Percentiles rank a stretch among this genome's conserved stretches.
These are phyloP conservation scores for Bathynomus jamesi DNA, from an alignment of 1,140 invertebrate genomes.

Conservation along the genomic window DNA sequence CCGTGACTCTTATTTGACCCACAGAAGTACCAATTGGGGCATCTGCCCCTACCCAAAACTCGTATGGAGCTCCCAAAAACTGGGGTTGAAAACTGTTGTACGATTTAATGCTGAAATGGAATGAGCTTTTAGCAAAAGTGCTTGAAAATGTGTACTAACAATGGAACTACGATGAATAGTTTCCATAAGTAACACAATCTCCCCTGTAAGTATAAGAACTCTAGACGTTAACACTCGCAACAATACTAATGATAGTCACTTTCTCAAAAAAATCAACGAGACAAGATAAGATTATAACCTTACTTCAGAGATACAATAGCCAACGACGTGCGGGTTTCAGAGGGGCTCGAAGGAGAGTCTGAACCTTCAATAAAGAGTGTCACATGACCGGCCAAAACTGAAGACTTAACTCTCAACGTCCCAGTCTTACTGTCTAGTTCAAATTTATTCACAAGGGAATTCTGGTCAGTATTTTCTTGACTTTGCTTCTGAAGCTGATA, in stretches of 20 bases:
- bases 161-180: too few species aligned
- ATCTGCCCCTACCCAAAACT: conserved; percentile 79
- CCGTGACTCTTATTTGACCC: conserved; percentile 66
- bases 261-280: too few species aligned
- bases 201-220: too few species aligned
- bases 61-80: conserved; percentile 78
- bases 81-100: conserved; percentile 54
- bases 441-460: not conserved
- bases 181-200: too few species aligned
- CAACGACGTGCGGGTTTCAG: conserved; percentile 65
- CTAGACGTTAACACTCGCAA: too few species aligned
- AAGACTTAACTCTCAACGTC: not conserved
- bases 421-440: not conserved
- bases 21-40: conserved; percentile 73
- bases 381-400: conserved; percentile 56
- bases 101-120: conserved; percentile 33
- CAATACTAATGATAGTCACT: too few species aligned
- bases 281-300: too few species aligned
- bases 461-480: not conserved
- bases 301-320: conserved; percentile 55
- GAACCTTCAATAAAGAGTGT: conserved; percentile 71
- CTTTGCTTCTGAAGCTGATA: conserved; percentile 54
- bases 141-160: too few species aligned
- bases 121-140: too few species aligned
- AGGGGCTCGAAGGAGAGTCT: conserved; percentile 63